Base-by-base conservation (phyloP, 2,113 vertebrate species). In the Ophthalmolycus amberensis region DNA sequence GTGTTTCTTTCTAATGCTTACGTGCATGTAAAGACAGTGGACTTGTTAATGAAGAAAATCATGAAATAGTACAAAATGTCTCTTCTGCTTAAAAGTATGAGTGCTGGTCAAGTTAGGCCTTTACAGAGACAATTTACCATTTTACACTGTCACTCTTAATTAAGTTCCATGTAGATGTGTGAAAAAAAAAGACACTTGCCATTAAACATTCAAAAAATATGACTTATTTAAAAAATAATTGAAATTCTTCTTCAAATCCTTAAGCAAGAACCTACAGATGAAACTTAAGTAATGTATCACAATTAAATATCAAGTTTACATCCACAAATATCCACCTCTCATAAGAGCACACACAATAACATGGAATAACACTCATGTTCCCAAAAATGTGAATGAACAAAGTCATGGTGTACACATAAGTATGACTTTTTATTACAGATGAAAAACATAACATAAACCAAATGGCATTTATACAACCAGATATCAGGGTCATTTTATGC, bases 351-450 rank as follows among this genome's bases (percentile, higher is more conserved):
- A 18, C 25, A 34, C 20, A 62, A 37, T 11, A 46, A 42, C n/a
- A 46, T 56, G 6, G 7, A 46, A 38, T n/a, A 32, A 68, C 68
- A 59, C 22, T 58, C 20, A 44, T n/a, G 5, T 38, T 63, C 32
- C 1, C 34, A 78, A 48, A 52, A 40, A 40, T 3, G 18, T 2
- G 0, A 3, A 70, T 14, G 0, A 32, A 69, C 25, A 29, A 14
- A 37, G 11, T 65, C 5, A 58, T 6, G 44, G 54, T 75, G 27
- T 44, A 71, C 6, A 16, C 9, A 63, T 29, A 48, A 1, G 22
- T 48, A 52, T 59, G 12, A 50, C 4, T 62, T 62, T 84, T 90
- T 89, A 91, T 89, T 90, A 75, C 20, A 81, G 48, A 75, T 50
- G 6, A 86, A 48, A 38, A 79, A 58, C 22, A 80, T 52, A 59